These are phyloP conservation scores for Eristalis intricaria DNA, from an alignment of 2,888 invertebrate species.

Conservation along the genomic window DNA sequence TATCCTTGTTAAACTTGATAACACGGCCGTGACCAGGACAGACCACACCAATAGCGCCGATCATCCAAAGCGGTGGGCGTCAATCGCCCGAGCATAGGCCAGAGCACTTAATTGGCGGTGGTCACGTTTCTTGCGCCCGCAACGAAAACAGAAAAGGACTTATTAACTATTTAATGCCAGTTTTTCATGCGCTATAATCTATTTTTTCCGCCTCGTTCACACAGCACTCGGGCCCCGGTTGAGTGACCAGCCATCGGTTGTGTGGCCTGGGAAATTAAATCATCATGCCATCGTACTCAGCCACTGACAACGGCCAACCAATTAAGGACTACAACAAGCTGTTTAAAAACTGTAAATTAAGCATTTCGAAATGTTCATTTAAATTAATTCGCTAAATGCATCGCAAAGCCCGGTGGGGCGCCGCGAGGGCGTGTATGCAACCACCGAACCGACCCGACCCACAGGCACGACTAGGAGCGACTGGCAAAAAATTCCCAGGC, in stretches of 20 bases:
- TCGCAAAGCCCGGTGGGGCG: too few relatives aligned
- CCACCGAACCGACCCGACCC: too few relatives aligned
- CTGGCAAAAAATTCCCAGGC: background rate
- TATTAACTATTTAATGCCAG: background rate
- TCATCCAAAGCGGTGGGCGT: background rate
- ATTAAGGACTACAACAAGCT: background rate
- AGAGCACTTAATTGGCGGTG: conserved; percentile 46
- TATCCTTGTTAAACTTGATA: conserved; percentile 55
- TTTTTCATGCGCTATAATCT: conserved; percentile 10
- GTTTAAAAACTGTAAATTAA: conserved; percentile 17
- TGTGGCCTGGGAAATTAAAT: conserved; percentile 1
- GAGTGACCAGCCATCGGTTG: background rate
- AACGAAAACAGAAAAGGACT: conserved; percentile 5
- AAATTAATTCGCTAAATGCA: conserved; percentile 39
- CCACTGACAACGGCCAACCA: conserved; percentile 5
- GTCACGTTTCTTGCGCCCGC: conserved; percentile 38
- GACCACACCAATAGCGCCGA: background rate
- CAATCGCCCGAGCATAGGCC: background rate
- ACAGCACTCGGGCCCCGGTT: too few relatives aligned
- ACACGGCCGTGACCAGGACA: conserved; percentile 10
- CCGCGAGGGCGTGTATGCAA: background rate
- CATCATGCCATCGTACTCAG: conserved; percentile 1
- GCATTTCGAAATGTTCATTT: conserved; percentile 36
- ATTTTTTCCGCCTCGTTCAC: background rate
- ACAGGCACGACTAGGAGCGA: background rate